A percentile compares a stretch with the other conserved stretches of the same genome.
Evolutionary conservation across 2,888 invertebrate species (phyloP).

Genomic region (Archaeoteleia sp.): DNA sequence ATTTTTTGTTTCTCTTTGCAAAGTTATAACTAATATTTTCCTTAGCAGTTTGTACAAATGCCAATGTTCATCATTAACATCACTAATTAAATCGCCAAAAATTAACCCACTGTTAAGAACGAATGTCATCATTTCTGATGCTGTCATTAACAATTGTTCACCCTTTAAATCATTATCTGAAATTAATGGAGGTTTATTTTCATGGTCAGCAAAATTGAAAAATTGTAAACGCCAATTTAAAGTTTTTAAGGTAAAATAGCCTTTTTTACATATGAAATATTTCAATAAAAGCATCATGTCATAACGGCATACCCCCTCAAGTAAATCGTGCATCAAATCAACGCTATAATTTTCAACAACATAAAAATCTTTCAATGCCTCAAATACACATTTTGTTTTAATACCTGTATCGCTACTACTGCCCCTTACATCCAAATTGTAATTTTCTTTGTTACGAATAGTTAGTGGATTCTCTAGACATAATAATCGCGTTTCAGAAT

Average conservation of each 20-base stretch:
- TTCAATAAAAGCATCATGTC: constrained; percentile 10
- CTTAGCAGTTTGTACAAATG: constrained; percentile 32
- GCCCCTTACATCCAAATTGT: no score
- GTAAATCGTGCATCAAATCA: constrained; percentile 14
- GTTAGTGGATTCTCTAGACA: no score
- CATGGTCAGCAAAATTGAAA: constrained; percentile 14
- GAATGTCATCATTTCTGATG: constrained; percentile 16
- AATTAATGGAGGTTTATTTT: constrained; percentile 9
- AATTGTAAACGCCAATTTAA: constrained; percentile 18
- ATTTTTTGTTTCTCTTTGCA: constrained; percentile 7
- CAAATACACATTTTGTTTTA: no score
- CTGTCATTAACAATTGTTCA: constrained; percentile 9
- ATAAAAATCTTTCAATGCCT: no score
- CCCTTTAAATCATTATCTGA: constrained; percentile 2
- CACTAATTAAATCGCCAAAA: constrained; percentile 5
- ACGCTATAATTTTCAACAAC: constrained; percentile 9
- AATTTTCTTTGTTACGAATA: no score
- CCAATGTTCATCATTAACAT: constrained; percentile 21
- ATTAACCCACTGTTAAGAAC: constrained; percentile 10
- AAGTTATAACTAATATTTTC: constrained; percentile 37
- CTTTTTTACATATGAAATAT: constrained; percentile 10
- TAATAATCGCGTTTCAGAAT: no score
- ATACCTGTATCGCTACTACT: no score
- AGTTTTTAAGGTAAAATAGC: constrained; percentile 6
- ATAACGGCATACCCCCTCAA: constrained; percentile 13